Percentiles rank a stretch among this genome's conserved stretches.
phyloP scores from a whole-genome alignment of 2,797 vertebrate species.

The Pseudochromis fuscus region DNA sequence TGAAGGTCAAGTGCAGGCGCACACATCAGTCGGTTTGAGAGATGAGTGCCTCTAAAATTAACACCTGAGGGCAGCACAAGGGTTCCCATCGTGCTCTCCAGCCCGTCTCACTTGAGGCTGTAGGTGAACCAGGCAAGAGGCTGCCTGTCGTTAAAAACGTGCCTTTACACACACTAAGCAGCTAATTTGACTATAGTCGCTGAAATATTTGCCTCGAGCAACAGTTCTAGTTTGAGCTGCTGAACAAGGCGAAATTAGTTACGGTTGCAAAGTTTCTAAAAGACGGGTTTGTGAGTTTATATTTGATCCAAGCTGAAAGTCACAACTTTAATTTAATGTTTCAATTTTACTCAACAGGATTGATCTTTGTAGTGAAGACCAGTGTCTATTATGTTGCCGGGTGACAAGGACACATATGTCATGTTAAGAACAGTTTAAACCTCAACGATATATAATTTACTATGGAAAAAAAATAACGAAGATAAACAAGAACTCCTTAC shows the following conservation, averaged over 20 bases:
- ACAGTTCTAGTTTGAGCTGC: background rate
- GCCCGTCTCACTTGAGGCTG: background rate
- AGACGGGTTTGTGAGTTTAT: background rate
- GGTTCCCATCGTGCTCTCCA: constrained; percentile 21
- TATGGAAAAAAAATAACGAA: too few species aligned
- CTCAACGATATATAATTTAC: too few species aligned
- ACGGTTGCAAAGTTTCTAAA: background rate
- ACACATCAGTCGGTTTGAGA: background rate
- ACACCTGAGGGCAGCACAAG: background rate
- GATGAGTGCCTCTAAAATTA: background rate
- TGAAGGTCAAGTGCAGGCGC: constrained; percentile 28
- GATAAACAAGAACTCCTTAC: too few species aligned
- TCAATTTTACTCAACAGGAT: too few species aligned
- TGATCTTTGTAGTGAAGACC: too few species aligned
- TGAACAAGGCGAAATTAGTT: background rate
- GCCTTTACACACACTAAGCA: background rate
- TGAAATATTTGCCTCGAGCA: constrained; percentile 4
- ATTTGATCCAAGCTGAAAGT: background rate
- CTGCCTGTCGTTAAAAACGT: background rate
- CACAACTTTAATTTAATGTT: background rate
- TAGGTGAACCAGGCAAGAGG: constrained; percentile 15
- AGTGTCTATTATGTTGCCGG: too few species aligned
- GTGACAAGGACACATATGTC: background rate
- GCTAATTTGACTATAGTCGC: constrained; percentile 9
- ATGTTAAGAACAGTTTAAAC: background rate